phyloP scores from a whole-genome alignment of 1,140 invertebrate species.

The Panagrolaimus sp. region DNA sequence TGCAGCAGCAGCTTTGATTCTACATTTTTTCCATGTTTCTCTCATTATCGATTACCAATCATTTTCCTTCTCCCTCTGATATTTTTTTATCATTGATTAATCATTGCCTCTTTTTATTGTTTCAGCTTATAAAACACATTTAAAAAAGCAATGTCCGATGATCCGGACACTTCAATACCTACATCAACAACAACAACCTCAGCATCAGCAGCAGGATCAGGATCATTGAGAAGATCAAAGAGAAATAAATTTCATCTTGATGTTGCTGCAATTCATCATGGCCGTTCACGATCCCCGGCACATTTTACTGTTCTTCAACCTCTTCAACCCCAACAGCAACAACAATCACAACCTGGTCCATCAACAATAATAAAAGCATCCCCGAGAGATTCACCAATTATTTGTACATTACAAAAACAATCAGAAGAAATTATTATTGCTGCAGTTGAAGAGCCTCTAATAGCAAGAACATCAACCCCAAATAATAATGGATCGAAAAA shows the following conservation, averaged over 20 bases:
- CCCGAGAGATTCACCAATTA: no score
- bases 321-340: background rate
- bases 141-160: background rate
- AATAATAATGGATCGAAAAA: background rate
- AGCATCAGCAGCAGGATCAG: background rate
- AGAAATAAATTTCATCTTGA: constrained; percentile 36
- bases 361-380: no score
- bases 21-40: background rate
- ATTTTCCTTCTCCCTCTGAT: background rate
- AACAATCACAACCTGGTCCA: background rate
- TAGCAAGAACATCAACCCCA: background rate
- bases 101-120: background rate
- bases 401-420: no score
- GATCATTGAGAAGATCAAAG: constrained; percentile 26
- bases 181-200: background rate
- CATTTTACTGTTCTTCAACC: background rate
- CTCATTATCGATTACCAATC: background rate
- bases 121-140: background rate
- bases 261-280: constrained; percentile 24
- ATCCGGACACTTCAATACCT: background rate
- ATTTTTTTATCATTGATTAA: background rate
- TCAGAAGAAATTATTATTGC: background rate
- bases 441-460: background rate
- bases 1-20: background rate
- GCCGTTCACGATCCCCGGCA: background rate